Conservation (phyloP, 2,113 vertebrate species). For the Zosterops japonicus region DNA sequence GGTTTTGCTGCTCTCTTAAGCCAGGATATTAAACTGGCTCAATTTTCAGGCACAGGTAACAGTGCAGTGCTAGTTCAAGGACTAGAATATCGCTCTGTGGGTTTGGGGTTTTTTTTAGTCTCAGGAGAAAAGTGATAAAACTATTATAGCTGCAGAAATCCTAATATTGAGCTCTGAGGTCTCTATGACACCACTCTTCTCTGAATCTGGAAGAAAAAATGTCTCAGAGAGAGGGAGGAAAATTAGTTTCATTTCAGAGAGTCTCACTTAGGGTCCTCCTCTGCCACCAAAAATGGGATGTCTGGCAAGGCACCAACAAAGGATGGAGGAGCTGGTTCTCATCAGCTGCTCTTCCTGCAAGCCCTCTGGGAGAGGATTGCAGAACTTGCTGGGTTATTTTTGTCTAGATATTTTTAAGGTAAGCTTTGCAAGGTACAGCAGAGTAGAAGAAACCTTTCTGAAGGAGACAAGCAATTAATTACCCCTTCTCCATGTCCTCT, state of each 20-base stretch:
- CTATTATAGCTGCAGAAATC: neutral
- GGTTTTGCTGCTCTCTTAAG: neutral
- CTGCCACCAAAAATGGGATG: neutral
- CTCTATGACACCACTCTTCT: neutral
- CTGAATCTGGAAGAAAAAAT: neutral
- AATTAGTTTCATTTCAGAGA: neutral
- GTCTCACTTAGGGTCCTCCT: neutral
- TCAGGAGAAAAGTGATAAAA: neutral
- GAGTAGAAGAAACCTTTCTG: neutral
- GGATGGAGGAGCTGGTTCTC: neutral
- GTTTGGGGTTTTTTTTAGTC: neutral
- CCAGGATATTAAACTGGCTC: neutral
- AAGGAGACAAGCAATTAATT: neutral
- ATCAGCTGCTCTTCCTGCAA: neutral
- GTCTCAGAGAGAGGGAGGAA: neutral
- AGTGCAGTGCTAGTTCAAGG: neutral
- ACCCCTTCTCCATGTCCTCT: neutral
- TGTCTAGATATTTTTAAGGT: neutral
- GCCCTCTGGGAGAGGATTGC: neutral
- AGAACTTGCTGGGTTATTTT: neutral
- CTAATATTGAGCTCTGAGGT: neutral
- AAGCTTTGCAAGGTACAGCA: neutral
- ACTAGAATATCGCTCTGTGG: fast-evolving
- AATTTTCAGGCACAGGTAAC: neutral
- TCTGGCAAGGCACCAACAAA: neutral